These are phyloP conservation scores for Oegoconia quadripuncta DNA, from an alignment of 2,888 invertebrate genomes.

Conservation along the genomic window DNA sequence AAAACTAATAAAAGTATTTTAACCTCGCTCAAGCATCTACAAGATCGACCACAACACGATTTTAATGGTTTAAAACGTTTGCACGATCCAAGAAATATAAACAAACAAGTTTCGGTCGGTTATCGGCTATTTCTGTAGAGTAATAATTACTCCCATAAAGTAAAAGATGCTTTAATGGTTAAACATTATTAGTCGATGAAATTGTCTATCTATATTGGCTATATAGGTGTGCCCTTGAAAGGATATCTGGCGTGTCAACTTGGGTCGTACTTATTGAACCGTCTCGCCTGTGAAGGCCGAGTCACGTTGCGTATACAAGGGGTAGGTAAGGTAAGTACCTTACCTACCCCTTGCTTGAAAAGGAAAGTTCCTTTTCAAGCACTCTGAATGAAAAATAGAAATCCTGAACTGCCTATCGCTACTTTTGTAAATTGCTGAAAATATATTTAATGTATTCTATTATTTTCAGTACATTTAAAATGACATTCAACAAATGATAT, in stretches of 20 bases:
- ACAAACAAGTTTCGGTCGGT: slow-evolving; percentile 24
- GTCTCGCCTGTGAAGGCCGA: slow-evolving; percentile 46
- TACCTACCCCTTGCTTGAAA: too few relatives aligned
- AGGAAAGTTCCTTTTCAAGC: slow-evolving; percentile 33
- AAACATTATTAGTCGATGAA: slow-evolving; percentile 27
- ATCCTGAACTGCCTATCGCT: too few relatives aligned
- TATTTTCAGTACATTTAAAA: too few relatives aligned
- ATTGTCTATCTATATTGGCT: slow-evolving; percentile 29
- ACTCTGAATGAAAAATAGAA: slow-evolving; percentile 4
- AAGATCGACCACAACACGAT: neutral
- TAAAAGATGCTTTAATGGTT: slow-evolving; percentile 11
- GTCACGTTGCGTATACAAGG: slow-evolving; percentile 25
- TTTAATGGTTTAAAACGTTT: slow-evolving; percentile 10
- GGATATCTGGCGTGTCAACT: slow-evolving; percentile 44
- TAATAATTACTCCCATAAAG: slow-evolving; percentile 24
- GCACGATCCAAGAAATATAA: slow-evolving; percentile 23
- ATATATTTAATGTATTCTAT: too few relatives aligned
- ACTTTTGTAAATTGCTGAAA: too few relatives aligned
- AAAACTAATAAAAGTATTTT: slow-evolving; percentile 35
- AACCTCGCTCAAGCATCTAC: slow-evolving; percentile 13
- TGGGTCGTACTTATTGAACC: slow-evolving; percentile 55
- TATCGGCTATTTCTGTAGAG: slow-evolving; percentile 25
- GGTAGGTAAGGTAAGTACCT: too few relatives aligned
- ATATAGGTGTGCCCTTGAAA: slow-evolving; percentile 54
- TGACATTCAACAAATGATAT: too few relatives aligned